phyloP scores from a whole-genome alignment of 2,888 invertebrate species.

The Enoplolaimus lenunculus region DNA sequence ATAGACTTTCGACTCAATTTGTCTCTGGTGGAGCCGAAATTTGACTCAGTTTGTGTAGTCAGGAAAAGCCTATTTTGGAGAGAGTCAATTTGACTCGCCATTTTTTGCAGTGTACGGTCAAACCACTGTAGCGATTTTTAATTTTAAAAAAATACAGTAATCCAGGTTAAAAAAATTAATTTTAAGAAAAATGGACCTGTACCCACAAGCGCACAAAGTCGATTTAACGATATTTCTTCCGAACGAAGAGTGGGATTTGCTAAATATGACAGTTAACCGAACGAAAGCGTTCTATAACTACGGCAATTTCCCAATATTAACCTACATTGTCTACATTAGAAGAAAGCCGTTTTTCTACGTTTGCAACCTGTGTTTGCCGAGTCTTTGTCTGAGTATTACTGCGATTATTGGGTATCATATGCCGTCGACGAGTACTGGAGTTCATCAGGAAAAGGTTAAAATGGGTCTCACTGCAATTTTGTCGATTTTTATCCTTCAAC shows the following conservation, averaged over 20 bases:
- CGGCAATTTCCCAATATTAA: constrained; percentile 19
- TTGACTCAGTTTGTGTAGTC: no score
- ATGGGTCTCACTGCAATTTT: constrained; percentile 14
- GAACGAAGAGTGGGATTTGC: constrained; percentile 68
- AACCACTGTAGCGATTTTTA: no score
- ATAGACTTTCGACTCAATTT: no score
- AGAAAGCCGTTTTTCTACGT: constrained; percentile 22
- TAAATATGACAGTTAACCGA: constrained; percentile 41
- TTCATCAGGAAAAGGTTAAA: constrained; percentile 22
- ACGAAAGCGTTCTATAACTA: constrained; percentile 16
- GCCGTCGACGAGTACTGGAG: constrained; percentile 20
- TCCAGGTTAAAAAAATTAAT: no score
- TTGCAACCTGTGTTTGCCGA: constrained; percentile 18
- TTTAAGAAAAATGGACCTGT: constrained; percentile 45
- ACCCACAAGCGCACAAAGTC: constrained; percentile 60
- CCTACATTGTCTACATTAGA: constrained; percentile 17
- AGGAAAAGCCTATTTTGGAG: no score
- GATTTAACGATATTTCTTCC: constrained; percentile 71
- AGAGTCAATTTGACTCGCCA: no score
- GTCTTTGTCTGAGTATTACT: constrained; percentile 18
- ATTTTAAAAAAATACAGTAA: no score
- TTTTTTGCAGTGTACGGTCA: no score
- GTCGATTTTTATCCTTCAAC: constrained; percentile 23
- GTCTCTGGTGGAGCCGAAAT: no score
- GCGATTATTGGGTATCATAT: constrained; percentile 23